These are phyloP conservation scores for Gymnosoma rotundatum DNA, from an alignment of 2,888 invertebrate genomes.

Conservation along the genomic window DNA sequence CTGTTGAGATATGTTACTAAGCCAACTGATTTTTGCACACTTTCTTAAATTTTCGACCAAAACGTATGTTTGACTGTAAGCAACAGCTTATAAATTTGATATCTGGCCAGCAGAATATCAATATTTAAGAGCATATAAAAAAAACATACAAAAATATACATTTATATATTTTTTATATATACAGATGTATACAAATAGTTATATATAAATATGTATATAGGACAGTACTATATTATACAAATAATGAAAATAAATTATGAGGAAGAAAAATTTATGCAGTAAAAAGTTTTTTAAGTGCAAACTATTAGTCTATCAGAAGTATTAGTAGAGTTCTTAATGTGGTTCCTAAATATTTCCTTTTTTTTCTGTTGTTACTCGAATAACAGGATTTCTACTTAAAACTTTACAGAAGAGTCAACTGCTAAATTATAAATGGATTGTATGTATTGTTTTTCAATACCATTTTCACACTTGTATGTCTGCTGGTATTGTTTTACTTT, in stretches of 20 bases:
- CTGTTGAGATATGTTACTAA: no score
- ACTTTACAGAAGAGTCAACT: conserved; percentile 68
- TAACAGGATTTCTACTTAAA: conserved; percentile 70
- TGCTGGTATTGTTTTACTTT: background rate
- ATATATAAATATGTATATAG: background rate
- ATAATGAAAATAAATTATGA: no score
- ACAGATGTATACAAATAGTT: background rate
- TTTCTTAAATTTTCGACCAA: background rate
- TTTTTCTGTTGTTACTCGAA: conserved; percentile 43
- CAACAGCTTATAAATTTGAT: background rate
- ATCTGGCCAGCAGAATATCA: conserved; percentile 63
- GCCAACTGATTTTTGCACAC: no score
- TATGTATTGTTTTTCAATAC: background rate
- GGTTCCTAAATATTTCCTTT: conserved; percentile 16
- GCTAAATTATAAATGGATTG: conserved; percentile 16
- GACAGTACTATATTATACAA: no score
- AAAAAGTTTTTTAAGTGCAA: background rate
- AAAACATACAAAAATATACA: background rate
- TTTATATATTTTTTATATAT: no score
- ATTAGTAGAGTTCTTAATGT: conserved; percentile 3
- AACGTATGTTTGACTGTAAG: background rate
- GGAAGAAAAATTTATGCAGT: background rate
- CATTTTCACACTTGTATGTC: conserved; percentile 21
- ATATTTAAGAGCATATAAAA: background rate
- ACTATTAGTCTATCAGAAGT: background rate